A percentile compares a stretch with the other conserved stretches of the same genome.
Conservation (phyloP, 2,888 invertebrate species). For the Omphaloscelis lunosa region DNA sequence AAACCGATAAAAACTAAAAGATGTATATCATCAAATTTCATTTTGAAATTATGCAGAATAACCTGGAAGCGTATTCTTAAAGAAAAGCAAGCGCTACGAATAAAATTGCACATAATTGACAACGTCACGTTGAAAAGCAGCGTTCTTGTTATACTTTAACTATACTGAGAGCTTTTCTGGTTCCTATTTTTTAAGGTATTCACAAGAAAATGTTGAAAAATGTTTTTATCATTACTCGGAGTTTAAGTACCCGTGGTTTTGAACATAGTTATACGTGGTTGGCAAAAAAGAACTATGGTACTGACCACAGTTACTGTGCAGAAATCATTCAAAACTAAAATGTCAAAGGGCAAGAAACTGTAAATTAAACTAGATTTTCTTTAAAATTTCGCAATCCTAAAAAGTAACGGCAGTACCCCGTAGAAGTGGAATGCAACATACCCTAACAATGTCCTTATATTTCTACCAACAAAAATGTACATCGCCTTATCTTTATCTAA, state of each 20-base stretch:
- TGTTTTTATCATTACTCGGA: background rate
- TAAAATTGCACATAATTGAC: constrained; percentile 75
- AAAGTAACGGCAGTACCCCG: background rate
- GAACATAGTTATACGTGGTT: background rate
- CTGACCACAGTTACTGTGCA: background rate
- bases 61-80: constrained; percentile 51
- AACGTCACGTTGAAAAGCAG: constrained; percentile 72
- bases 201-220: background rate
- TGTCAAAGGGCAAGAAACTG: background rate
- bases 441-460: background rate
- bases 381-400: background rate
- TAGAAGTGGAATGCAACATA: background rate
- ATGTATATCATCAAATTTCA: background rate
- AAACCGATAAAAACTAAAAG: background rate
- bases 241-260: background rate
- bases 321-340: background rate
- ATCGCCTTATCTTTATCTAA: background rate
- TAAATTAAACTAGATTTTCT: no score
- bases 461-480: background rate
- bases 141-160: constrained; percentile 57
- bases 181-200: constrained; percentile 1
- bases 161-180: constrained; percentile 2
- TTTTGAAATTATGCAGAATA: constrained; percentile 19
- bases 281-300: background rate
- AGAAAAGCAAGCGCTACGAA: constrained; percentile 62